A percentile compares a stretch with the other conserved stretches of the same genome.
Conservation (phyloP, 1,140 invertebrate genomes). For the Drosophila trapezifrons region DNA sequence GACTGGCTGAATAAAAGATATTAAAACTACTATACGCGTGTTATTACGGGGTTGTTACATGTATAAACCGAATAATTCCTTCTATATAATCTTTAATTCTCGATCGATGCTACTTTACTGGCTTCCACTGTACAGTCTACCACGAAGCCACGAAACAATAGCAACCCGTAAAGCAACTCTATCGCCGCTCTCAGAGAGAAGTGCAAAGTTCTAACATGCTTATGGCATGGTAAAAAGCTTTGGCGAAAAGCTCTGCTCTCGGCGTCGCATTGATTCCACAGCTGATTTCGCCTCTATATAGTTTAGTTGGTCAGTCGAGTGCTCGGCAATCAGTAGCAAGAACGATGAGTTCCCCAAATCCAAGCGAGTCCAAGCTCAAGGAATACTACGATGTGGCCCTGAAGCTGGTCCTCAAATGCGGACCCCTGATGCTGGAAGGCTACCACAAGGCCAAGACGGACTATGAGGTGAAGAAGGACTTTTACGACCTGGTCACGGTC, state of each 20-base stretch:
- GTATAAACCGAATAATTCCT: too few relatives aligned
- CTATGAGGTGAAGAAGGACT: constrained; percentile 86
- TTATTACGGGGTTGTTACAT: too few relatives aligned
- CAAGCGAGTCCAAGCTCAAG: constrained; percentile 61
- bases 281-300: constrained; percentile 15
- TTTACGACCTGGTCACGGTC: constrained; percentile 91
- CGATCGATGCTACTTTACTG: neutral
- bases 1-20: too few relatives aligned
- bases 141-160: constrained; percentile 6
- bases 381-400: constrained; percentile 76
- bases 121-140: neutral
- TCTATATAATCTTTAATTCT: neutral
- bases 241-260: constrained; percentile 29
- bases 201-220: constrained; percentile 34
- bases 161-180: constrained; percentile 14
- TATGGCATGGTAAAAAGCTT: constrained; percentile 38
- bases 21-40: too few relatives aligned
- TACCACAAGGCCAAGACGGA: constrained; percentile 85
- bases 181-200: constrained; percentile 20
- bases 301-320: constrained; percentile 32
- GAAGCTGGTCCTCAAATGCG: constrained; percentile 76
- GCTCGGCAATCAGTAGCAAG: constrained; percentile 24
- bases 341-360: constrained; percentile 54
- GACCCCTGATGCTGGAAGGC: constrained; percentile 84
- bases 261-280: neutral